These are phyloP conservation scores for Crepidodera aurea DNA, from an alignment of 2,888 invertebrate species.

Conservation along the genomic window DNA sequence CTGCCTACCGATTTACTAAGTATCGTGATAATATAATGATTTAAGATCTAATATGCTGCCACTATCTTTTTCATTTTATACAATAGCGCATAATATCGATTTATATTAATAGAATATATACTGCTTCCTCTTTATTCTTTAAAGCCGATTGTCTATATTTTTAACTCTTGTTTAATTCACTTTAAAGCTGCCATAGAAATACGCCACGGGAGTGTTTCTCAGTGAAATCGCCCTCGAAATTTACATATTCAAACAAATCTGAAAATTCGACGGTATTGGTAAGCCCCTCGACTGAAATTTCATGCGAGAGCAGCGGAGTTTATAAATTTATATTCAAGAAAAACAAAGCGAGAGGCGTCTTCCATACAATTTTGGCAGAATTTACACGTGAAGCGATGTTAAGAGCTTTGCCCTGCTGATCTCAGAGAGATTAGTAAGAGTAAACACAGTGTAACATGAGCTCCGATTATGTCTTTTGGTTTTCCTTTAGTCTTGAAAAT, in stretches of 20 bases:
- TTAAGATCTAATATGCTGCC: too few relatives aligned
- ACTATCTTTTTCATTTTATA: too few relatives aligned
- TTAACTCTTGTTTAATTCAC: constrained; percentile 16
- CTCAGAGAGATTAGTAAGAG: constrained; percentile 27
- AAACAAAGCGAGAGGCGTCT: constrained; percentile 29
- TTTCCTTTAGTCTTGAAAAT: not conserved
- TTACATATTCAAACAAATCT: constrained; percentile 31
- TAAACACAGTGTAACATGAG: constrained; percentile 23
- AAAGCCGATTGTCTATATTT: too few relatives aligned
- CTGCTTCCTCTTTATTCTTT: too few relatives aligned
- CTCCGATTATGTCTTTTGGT: constrained; percentile 4
- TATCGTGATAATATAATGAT: too few relatives aligned
- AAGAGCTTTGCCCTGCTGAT: constrained; percentile 25
- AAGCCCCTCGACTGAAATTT: constrained; percentile 24
- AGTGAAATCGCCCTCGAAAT: constrained; percentile 12
- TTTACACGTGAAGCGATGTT: constrained; percentile 29
- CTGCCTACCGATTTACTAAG: too few relatives aligned
- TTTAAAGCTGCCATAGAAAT: constrained; percentile 8
- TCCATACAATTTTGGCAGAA: constrained; percentile 21
- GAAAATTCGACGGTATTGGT: constrained; percentile 25
- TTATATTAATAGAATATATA: too few relatives aligned
- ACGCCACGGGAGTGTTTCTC: not conserved
- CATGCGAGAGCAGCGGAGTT: constrained; percentile 29
- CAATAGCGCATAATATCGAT: too few relatives aligned
- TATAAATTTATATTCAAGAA: constrained; percentile 31